Conservation (phyloP, 1,140 invertebrate species). For the Chlorops oryzae region DNA sequence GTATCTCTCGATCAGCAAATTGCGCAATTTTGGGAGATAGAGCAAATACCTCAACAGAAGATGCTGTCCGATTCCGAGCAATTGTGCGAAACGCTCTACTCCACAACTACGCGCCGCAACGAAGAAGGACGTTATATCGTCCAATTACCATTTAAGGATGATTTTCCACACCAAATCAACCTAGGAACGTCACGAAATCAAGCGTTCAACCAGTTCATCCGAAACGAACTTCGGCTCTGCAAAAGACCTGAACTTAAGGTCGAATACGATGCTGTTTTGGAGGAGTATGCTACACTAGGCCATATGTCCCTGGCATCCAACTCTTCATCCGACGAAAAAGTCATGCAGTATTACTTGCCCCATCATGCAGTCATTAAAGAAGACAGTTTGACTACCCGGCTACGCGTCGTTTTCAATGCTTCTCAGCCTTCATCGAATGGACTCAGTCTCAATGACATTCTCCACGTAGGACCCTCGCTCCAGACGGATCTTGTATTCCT, state of each 20-base stretch:
- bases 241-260: background rate
- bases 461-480: slow-evolving; percentile 33
- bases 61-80: background rate
- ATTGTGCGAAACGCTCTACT: background rate
- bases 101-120: background rate
- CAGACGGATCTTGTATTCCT: slow-evolving; percentile 37
- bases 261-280: slow-evolving; percentile 4
- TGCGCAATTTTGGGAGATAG: slow-evolving; percentile 10
- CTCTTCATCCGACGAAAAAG: background rate
- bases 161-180: too few relatives aligned
- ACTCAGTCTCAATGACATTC: slow-evolving; percentile 34
- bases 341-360: slow-evolving; percentile 12
- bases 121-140: background rate
- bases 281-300: slow-evolving; percentile 6
- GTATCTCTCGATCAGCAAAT: too few relatives aligned
- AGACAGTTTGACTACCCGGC: slow-evolving; percentile 21
- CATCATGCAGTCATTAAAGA: slow-evolving; percentile 10
- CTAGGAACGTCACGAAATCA: background rate
- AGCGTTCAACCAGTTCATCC: background rate
- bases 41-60: background rate
- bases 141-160: slow-evolving; percentile 4
- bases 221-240: background rate
- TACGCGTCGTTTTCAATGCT: slow-evolving; percentile 31
- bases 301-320: slow-evolving; percentile 14
- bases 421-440: slow-evolving; percentile 19